Evolutionary conservation across 2,888 invertebrate species (phyloP).

Genomic region (Drosophila lutescens): DNA sequence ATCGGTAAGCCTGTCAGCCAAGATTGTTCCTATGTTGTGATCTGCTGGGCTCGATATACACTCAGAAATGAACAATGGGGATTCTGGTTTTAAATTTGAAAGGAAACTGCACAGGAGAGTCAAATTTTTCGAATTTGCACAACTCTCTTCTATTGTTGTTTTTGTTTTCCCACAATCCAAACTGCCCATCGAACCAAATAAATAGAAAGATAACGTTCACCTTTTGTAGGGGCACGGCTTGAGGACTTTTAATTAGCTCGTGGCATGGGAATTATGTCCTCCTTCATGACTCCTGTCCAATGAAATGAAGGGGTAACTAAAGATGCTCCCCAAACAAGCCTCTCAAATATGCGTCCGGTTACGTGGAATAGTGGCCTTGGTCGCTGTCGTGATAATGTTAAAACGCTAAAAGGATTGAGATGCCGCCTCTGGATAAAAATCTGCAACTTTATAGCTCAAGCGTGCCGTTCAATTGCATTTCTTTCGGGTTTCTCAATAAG

Average conservation of each 20-base stretch:
- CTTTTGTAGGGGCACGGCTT: conserved; percentile 19
- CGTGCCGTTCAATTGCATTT: conserved; percentile 36
- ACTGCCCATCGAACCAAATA: conserved; percentile 28
- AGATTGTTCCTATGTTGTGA: conserved; percentile 25
- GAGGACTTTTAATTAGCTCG: conserved; percentile 36
- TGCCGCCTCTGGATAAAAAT: conserved; percentile 34
- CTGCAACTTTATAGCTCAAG: conserved; percentile 40
- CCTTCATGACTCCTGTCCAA: conserved; percentile 24
- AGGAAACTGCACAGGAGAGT: conserved; percentile 17
- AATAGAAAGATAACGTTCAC: conserved; percentile 27
- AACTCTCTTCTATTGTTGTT: conserved; percentile 15
- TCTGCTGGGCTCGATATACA: conserved; percentile 15
- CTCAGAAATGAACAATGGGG: conserved; percentile 37
- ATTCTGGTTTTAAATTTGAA: conserved; percentile 22
- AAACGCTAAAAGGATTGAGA: conserved; percentile 35
- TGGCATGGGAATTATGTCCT: conserved; percentile 30
- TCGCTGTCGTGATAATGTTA: conserved; percentile 29
- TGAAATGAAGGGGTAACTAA: conserved; percentile 2
- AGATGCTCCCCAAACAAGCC: conserved; percentile 15
- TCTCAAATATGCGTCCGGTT: conserved; percentile 16
- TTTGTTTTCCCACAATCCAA: conserved; percentile 36
- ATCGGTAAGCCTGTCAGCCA: conserved; percentile 39
- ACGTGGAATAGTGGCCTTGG: conserved; percentile 36
- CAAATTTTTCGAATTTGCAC: conserved; percentile 14
- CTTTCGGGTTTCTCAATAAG: conserved; percentile 36